phyloP scores from a whole-genome alignment of 2,888 invertebrate genomes.

The Schizaphis graminum region DNA sequence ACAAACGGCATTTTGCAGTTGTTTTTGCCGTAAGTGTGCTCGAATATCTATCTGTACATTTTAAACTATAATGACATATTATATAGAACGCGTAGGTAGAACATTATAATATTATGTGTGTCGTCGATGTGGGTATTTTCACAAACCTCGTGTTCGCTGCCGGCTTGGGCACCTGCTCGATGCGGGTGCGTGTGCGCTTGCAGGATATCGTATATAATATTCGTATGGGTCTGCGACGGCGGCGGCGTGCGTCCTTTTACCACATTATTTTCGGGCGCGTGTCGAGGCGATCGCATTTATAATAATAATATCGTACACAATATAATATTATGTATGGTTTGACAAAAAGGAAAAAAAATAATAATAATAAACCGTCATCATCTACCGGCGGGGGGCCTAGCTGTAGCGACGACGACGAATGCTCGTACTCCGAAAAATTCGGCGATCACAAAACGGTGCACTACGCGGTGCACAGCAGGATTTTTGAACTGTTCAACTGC shows the following conservation, averaged over 20 bases:
- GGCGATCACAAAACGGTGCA: neutral
- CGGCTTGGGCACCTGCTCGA: constrained; percentile 25
- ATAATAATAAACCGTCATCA: neutral
- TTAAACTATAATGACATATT: neutral
- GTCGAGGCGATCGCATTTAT: constrained; percentile 5
- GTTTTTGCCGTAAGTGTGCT: neutral
- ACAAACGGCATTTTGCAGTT: neutral
- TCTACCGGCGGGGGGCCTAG: neutral
- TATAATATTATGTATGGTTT: neutral
- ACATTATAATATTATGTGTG: neutral
- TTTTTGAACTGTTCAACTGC: neutral
- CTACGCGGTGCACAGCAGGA: neutral
- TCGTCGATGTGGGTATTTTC: constrained; percentile 34
- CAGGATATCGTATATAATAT: neutral
- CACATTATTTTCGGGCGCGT: neutral
- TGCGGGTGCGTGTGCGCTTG: constrained; percentile 35
- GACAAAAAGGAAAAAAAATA: neutral
- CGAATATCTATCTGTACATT: neutral
- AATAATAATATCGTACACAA: constrained; percentile 1
- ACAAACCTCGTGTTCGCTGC: constrained; percentile 21
- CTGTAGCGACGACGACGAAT: neutral
- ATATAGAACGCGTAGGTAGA: neutral
- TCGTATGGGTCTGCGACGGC: neutral
- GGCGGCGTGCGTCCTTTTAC: neutral
- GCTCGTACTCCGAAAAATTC: neutral